Evolutionary conservation across 2,113 vertebrate species (phyloP), one percentile per base, ranked within the genome.

Genomic region (Oostethus manadensis): DNA sequence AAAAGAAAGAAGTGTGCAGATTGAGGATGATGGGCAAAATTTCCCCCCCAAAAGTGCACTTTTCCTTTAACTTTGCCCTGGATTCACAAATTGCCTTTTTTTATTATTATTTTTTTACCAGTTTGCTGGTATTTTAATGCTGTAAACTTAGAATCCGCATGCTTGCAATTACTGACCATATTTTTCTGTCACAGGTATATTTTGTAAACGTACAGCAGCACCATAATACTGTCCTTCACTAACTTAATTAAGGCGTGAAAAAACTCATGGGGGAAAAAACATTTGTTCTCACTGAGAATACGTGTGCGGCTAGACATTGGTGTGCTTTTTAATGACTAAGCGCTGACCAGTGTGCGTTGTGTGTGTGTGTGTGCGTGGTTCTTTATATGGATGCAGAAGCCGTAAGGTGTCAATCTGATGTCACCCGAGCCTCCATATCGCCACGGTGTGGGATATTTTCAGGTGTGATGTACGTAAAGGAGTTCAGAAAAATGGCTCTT

Each of bases 171-270:
- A 70, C 56, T 50, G 17, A 45, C 54, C 14, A n/a, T 72, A 42
- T 57, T 64, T 70, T 74, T 65, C 46, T 38, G 49, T 62, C 66
- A 70, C 42, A 44, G 55, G 70, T 47, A 66, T 74, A 65, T 35
- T 40, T 81, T 86, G 87, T 86, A 87, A 85, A 87, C 84, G 82
- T 74, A 83, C 75, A 83, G 72, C 65, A 62, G 65, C 59, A 86
- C 82, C 84, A 88, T 83, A 85, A 74, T 62, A 38, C 57, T 62
- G 71, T 77, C 75, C 71, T 63, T 76, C 23, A 60, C 62, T 45
- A 74, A 83, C 72, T 78, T 43, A 81, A 81, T 79, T 84, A 84
- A 87, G 80, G 84, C 82, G 84, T 86, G 78, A 61, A 75, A 70
- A 74, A 64, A 63, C 23, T 56, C 35, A 58, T 54, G 72, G 74